phyloP scores from a whole-genome alignment of 1,140 invertebrate genomes.

The Heliconius nattereri region DNA sequence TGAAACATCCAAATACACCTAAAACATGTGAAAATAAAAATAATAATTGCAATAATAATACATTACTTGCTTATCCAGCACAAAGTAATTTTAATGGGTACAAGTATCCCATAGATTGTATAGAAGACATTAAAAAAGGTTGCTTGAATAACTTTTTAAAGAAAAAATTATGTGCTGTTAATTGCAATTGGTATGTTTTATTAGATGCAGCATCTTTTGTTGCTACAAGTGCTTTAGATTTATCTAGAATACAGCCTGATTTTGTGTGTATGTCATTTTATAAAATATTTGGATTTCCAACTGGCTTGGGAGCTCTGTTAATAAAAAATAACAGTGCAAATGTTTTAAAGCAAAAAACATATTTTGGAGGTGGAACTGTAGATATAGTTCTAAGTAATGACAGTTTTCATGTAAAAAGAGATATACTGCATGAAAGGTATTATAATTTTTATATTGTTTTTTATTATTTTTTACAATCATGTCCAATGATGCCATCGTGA shows the following conservation, averaged over 20 bases:
- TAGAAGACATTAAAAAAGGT: constrained; percentile 84
- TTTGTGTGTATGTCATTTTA: constrained; percentile 97
- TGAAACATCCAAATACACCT: constrained; percentile 51
- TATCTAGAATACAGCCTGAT: constrained; percentile 88
- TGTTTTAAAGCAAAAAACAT: constrained; percentile 86
- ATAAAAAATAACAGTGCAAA: constrained; percentile 86
- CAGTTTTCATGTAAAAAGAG: constrained; percentile 86
- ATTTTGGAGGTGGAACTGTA: constrained; percentile 96
- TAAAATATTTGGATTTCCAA: constrained; percentile 99
- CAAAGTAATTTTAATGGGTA: constrained; percentile 97
- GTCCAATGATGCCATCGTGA: too few species aligned
- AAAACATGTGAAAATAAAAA: constrained; percentile 37
- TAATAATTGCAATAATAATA: constrained; percentile 59
- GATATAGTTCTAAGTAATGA: constrained; percentile 88
- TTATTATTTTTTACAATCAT: too few species aligned
- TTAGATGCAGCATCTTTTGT: constrained; percentile 94
- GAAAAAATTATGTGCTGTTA: constrained; percentile 57
- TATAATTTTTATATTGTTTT: background rate
- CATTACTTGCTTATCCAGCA: constrained; percentile 93
- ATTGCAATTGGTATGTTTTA: constrained; percentile 88
- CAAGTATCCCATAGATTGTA: constrained; percentile 92
- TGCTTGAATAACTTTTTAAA: constrained; percentile 77
- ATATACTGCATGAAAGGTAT: constrained; percentile 87
- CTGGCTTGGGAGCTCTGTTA: constrained; percentile 94
- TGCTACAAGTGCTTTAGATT: constrained; percentile 90